Conservation (phyloP, 1,140 invertebrate species). For the Drosophila kurseongensis region DNA sequence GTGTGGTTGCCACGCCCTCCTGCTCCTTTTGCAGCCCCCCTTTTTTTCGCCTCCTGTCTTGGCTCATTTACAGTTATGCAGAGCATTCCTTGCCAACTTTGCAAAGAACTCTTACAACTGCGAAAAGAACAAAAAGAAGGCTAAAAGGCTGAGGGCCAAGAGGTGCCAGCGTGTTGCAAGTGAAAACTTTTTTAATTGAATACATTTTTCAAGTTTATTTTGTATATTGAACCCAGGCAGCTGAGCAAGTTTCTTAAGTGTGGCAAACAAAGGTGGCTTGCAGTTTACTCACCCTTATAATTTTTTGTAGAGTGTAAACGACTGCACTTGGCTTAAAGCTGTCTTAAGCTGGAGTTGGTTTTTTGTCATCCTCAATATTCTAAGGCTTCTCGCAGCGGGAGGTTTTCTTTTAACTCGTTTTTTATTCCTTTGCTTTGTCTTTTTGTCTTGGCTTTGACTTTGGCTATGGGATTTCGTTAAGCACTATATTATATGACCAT, state of each 20-base stretch:
- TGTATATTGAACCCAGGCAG: constrained; percentile 58
- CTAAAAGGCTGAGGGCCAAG: constrained; percentile 3
- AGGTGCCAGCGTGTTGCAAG: constrained; percentile 48
- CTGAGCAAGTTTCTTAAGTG: constrained; percentile 24
- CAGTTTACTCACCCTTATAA: background rate
- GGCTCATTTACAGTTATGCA: constrained; percentile 76
- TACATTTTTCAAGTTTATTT: constrained; percentile 70
- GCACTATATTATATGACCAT: background rate
- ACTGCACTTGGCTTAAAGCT: constrained; percentile 59
- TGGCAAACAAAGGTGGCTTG: background rate
- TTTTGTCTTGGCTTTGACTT: constrained; percentile 7
- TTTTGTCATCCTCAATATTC: constrained; percentile 6
- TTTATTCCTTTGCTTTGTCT: constrained; percentile 7
- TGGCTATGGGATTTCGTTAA: background rate
- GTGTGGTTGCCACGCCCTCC: constrained; percentile 38
- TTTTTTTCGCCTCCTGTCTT: background rate
- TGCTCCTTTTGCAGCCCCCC: too few species aligned
- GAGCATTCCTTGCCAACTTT: constrained; percentile 58
- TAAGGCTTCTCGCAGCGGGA: constrained; percentile 59
- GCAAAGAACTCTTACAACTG: constrained; percentile 73
- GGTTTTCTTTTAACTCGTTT: constrained; percentile 17
- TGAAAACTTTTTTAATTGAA: constrained; percentile 81
- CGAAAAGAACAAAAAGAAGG: constrained; percentile 30
- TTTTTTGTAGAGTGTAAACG: constrained; percentile 11
- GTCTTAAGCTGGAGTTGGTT: constrained; percentile 28